Base-by-base conservation (phyloP, 2,888 invertebrate genomes). In the Yponomeuta sedellus region DNA sequence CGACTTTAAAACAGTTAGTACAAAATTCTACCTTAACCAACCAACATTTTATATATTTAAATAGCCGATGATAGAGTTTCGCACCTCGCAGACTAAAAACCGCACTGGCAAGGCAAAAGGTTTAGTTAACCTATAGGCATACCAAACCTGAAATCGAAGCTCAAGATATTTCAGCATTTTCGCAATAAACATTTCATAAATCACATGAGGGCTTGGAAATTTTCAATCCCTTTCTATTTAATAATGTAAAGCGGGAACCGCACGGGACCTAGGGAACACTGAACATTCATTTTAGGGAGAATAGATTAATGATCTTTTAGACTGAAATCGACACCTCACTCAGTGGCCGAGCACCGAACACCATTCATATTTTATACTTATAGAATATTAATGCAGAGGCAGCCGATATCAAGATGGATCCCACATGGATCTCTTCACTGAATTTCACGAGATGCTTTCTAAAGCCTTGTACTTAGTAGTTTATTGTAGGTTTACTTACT, bases 181-280 rank as follows among this genome's bases (percentile, higher is more conserved):
- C 44, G 12, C 16, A 52, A 52, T 12, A 52, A 52, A 52, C 44
- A 52, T 52, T 52, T 52, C 44, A 52, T 52, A 52, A 52, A 52
- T 52, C 44, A 52, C 44, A 52, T 52, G 44, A 52, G 80, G 76
- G 76, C 76, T 77, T 81, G 80, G 86, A 88, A 85, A 86, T 87
- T 86, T 84, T 78, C 78, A 81, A 81, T 78, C 75, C 80, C 79
- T 79, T 72, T 73, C 76, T 75, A 74, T 75, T 74, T 75, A 62
- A 62, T 62, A 62, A 62, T 62, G 62, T 19, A 62, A 19, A 34
- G 34, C n/a, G 19, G 34, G 39, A 61, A 16, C 39, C 39, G 12
- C 39, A 16, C n/a, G 10, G 22, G 20, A 22, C 20, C 58, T 22
- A 58, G 58, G 58, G 58, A 58, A 58, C 20, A 58, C 58, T 3